Evolutionary conservation across 2,113 vertebrate genomes (phyloP).

Genomic region (Campylomormyrus numenius): DNA sequence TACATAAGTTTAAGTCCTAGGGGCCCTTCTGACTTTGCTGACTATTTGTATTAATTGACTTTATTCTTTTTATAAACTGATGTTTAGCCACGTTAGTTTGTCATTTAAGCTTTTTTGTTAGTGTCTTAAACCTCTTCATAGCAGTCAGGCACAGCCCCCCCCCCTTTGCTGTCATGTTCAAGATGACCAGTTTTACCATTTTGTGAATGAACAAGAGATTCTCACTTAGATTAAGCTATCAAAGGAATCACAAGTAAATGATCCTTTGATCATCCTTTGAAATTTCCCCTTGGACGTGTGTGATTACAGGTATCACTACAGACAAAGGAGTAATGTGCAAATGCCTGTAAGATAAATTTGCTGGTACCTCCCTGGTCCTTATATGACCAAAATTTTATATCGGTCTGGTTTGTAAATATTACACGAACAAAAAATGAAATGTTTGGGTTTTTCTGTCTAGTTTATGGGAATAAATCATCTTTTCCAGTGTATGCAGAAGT

Average conservation of each 20-base stretch:
- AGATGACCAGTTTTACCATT: not conserved
- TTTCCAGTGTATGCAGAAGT: not conserved
- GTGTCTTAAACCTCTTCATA: not conserved
- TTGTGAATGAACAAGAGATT: not conserved
- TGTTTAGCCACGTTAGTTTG: not conserved
- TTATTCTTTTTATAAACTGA: not conserved
- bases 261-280: not conserved
- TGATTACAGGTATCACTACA: not conserved
- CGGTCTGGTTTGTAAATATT: not conserved
- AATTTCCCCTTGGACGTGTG: not conserved
- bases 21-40: not conserved
- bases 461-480: not conserved
- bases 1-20: not conserved
- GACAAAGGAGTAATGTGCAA: not conserved
- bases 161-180: not conserved
- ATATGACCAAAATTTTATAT: not conserved
- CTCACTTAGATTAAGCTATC: no score
- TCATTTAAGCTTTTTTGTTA: not conserved
- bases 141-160: not conserved
- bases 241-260: not conserved
- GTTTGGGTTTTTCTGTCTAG: not conserved
- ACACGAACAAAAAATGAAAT: not conserved
- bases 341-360: not conserved
- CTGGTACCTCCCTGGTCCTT: not conserved
- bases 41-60: not conserved